Conservation (phyloP, 2,113 vertebrate genomes). For the Channa maculata region DNA sequence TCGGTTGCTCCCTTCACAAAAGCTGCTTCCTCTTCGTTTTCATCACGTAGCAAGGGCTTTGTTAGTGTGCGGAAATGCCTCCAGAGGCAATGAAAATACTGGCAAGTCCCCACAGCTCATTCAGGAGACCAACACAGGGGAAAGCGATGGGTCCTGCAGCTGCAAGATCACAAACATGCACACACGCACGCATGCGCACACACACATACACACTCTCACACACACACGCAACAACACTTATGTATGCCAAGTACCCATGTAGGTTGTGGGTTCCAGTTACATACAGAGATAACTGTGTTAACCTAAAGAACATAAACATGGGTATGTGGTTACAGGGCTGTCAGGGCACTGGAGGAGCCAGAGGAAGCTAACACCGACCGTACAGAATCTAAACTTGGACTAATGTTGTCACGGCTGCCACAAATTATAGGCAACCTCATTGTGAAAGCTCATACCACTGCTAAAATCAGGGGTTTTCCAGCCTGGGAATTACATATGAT, state of each 20-base stretch:
- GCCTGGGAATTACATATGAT: slow-evolving; percentile 42
- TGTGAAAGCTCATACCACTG: slow-evolving; percentile 30
- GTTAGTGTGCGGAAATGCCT: slow-evolving; percentile 87
- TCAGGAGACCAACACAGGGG: slow-evolving; percentile 48
- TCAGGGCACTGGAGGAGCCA: slow-evolving; percentile 52
- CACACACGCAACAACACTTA: slow-evolving; percentile 47
- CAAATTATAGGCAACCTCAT: slow-evolving; percentile 56
- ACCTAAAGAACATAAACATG: slow-evolving; percentile 81
- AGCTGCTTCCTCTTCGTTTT: slow-evolving; percentile 83
- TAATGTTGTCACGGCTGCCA: slow-evolving; percentile 43
- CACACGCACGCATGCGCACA: slow-evolving; percentile 44
- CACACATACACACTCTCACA: slow-evolving; percentile 34
- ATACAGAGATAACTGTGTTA: slow-evolving; percentile 78
- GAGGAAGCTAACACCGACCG: slow-evolving; percentile 43
- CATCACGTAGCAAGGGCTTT: slow-evolving; percentile 81
- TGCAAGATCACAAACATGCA: slow-evolving; percentile 59
- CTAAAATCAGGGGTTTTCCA: slow-evolving; percentile 60
- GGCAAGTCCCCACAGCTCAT: slow-evolving; percentile 84
- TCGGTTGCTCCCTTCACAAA: slow-evolving; percentile 75
- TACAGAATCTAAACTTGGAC: slow-evolving; percentile 59
- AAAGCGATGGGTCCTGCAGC: slow-evolving; percentile 70
- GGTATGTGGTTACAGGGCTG: slow-evolving; percentile 71
- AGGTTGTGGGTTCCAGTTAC: slow-evolving; percentile 73
- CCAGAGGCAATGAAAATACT: slow-evolving; percentile 85
- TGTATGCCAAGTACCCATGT: slow-evolving; percentile 68